Base-by-base conservation (phyloP, 1,140 invertebrate genomes). In the Hesperophylax magnus region DNA sequence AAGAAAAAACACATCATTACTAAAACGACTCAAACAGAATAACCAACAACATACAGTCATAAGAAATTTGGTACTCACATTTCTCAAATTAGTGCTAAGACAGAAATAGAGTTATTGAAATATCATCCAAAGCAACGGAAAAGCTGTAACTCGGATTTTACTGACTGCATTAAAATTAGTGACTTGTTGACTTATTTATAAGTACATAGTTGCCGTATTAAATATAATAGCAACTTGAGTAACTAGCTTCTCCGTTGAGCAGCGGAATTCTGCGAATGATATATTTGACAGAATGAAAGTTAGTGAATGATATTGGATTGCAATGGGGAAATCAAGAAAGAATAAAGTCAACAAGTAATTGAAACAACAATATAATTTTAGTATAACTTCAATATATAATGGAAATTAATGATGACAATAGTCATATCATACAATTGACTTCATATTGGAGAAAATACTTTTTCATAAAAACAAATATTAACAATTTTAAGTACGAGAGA, bases 341-440 rank as follows among this genome's bases (percentile, higher is more conserved):
- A 47, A 47, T 47, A 47, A 18, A 61, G n/a, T 72, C 74, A 79
- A 24, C 54, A 5, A 80, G 20, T 79, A 56, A 58, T 75, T 63
- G 22, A 72, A 71, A 72, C 65, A 79, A 79, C 61, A 78, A 78
- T 54, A 58, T 53, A 74, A 76, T 65, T 75, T 75, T 34, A 54
- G 74, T 80, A 80, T 80, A 80, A 80, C 27, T 65, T 65, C 27
- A 52, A 34, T n/a, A 65, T 65, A 31, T 27, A 65, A 65, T 22
- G 22, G 27, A 65, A 22, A 31, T 31, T 17, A 65, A 17, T 17
- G 22, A 65, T 65, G 63, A 24, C 27, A 65, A 65, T 31, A 65
- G 27, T 65, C 27, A 3, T 47, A 65, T n/a, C n/a, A 65, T 65
- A 27, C 27, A 65, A 65, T 65, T 65, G 63, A 27, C 63, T 65